A percentile compares a stretch with the other conserved stretches of the same genome.
Evolutionary conservation across 2,888 invertebrate genomes (phyloP).

Genomic region (Volucella bombylans): DNA sequence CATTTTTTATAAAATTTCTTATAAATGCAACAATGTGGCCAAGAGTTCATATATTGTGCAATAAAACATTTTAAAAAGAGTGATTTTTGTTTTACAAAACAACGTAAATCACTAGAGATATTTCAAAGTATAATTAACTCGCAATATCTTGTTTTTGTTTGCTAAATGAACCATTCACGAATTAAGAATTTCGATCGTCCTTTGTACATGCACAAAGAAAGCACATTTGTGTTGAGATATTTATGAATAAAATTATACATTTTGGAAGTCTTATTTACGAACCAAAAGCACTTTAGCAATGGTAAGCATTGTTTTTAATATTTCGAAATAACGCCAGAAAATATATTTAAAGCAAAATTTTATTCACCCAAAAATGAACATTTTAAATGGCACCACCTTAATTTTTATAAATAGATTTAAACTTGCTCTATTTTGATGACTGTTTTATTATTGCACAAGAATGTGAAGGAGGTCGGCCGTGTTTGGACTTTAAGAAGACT

Average conservation of each 20-base stretch:
- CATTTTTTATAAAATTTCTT: no score
- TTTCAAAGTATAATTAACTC: no score
- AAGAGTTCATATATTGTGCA: no score
- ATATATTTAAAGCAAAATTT: constrained; percentile 43
- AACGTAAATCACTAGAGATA: no score
- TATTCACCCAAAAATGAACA: constrained; percentile 44
- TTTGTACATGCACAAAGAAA: constrained; percentile 13
- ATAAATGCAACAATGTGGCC: no score
- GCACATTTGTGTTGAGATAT: constrained; percentile 2
- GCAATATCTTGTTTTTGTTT: no score
- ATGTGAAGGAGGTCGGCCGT: constrained; percentile 30
- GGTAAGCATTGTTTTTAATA: constrained; percentile 30
- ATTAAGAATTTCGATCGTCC: constrained; percentile 7
- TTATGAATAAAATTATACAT: constrained; percentile 9
- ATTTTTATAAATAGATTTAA: constrained; percentile 53
- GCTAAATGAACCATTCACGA: neutral
- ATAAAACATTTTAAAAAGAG: no score
- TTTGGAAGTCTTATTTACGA: constrained; percentile 19
- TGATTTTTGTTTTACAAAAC: no score
- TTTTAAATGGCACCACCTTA: constrained; percentile 43
- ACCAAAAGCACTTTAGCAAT: constrained; percentile 23
- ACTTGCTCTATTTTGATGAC: constrained; percentile 56
- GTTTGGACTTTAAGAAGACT: neutral
- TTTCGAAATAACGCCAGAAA: constrained; percentile 28
- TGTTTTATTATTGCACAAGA: constrained; percentile 14